Evolutionary conservation across 2,888 invertebrate species (phyloP).

Genomic region (Exocentrus adspersus): DNA sequence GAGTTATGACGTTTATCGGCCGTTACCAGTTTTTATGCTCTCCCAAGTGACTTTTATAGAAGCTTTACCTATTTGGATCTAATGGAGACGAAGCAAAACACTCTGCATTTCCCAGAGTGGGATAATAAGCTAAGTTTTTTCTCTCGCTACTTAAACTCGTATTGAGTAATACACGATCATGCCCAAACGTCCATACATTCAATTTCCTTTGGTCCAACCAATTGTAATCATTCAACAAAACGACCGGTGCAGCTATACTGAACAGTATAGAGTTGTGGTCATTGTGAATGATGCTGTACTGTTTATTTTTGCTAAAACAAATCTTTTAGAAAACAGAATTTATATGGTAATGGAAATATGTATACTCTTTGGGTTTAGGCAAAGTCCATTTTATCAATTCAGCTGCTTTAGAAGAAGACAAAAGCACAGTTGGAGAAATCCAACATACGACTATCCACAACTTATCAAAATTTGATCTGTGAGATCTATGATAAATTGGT

Average conservation of each 20-base stretch:
- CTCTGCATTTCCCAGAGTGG: conserved; percentile 74
- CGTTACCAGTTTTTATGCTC: too few species aligned
- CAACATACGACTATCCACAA: conserved; percentile 69
- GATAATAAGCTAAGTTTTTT: conserved; percentile 61
- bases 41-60: too few species aligned
- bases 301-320: conserved; percentile 42
- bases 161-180: conserved; percentile 70
- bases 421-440: conserved; percentile 68
- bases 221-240: conserved; percentile 44
- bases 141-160: conserved; percentile 62
- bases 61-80: conserved; percentile 76
- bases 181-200: conserved; percentile 70
- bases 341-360: conserved; percentile 24
- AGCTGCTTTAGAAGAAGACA: conserved; percentile 70
- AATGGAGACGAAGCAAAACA: conserved; percentile 72
- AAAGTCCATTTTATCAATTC: conserved; percentile 74
- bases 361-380: conserved; percentile 50
- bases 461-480: conserved; percentile 43
- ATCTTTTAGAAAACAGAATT: not conserved
- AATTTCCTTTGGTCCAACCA: conserved; percentile 53
- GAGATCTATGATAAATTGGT: conserved; percentile 23
- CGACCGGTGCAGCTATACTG: conserved; percentile 66
- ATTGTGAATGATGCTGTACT: conserved; percentile 60
- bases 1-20: too few species aligned
- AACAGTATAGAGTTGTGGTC: conserved; percentile 70